Conservation (phyloP, 2,888 invertebrate species). For the Perizoma affinitatum region DNA sequence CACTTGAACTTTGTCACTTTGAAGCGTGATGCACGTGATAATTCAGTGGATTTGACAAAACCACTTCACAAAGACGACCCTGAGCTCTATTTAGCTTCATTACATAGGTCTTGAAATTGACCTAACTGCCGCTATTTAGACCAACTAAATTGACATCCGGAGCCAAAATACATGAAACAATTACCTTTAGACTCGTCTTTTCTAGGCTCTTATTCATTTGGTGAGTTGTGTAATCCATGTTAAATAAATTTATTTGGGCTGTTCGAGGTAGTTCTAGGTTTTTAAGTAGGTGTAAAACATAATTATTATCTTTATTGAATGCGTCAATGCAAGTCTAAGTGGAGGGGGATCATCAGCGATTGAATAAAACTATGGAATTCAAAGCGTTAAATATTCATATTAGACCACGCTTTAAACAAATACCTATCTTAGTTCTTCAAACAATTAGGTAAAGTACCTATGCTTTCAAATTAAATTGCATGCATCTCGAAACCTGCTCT, state of each 20-base stretch:
- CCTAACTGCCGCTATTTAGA: conserved; percentile 34
- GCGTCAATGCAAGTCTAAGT: too few relatives aligned
- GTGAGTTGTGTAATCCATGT: conserved; percentile 11
- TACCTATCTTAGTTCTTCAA: too few relatives aligned
- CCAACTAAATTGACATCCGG: conserved; percentile 42
- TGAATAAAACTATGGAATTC: not conserved
- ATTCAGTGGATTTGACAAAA: conserved; percentile 26
- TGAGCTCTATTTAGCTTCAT: conserved; percentile 39
- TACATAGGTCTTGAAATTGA: conserved; percentile 38
- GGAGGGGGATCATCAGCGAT: not conserved
- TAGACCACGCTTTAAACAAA: too few relatives aligned
- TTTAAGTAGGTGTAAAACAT: too few relatives aligned
- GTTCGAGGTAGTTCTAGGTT: too few relatives aligned
- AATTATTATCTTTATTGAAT: too few relatives aligned
- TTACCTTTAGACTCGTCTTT: conserved; percentile 34
- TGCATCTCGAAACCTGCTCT: too few relatives aligned
- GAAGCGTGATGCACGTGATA: conserved; percentile 1
- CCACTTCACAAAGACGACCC: conserved; percentile 35
- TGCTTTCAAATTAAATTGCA: too few relatives aligned
- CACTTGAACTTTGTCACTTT: too few relatives aligned
- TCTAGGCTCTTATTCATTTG: conserved; percentile 20
- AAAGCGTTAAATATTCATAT: too few relatives aligned
- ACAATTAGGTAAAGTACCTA: too few relatives aligned
- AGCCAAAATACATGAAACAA: conserved; percentile 39
- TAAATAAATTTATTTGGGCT: not conserved